phyloP scores from a whole-genome alignment of 2,888 invertebrate species.

The Dicycla oo region DNA sequence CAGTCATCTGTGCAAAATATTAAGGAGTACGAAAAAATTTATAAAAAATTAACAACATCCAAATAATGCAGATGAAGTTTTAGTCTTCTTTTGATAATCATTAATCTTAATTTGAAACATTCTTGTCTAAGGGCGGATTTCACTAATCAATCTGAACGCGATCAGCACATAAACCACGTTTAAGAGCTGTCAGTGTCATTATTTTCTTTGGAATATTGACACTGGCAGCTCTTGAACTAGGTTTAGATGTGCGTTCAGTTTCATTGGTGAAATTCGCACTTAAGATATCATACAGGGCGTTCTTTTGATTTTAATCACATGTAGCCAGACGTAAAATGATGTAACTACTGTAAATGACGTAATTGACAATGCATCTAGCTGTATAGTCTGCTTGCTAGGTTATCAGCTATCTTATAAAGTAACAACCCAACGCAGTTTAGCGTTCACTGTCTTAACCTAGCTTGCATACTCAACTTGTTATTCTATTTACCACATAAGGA shows the following conservation, averaged over 20 bases:
- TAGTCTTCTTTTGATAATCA: neutral
- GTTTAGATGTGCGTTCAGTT: too few species aligned
- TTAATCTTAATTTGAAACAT: too few species aligned
- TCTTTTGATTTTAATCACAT: slow-evolving; percentile 10
- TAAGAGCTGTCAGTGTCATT: too few species aligned
- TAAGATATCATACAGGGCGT: too few species aligned
- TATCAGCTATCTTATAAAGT: slow-evolving; percentile 6
- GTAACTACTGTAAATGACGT: slow-evolving; percentile 20
- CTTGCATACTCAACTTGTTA: slow-evolving; percentile 15
- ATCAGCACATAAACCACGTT: too few species aligned
- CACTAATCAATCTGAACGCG: too few species aligned
- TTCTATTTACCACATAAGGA: slow-evolving; percentile 54
- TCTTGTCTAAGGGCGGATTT: too few species aligned
- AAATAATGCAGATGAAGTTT: too few species aligned
- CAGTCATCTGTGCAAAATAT: slow-evolving; percentile 40
- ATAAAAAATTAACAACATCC: neutral
- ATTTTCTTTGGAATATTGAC: too few species aligned
- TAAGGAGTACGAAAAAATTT: neutral
- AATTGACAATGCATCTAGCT: neutral
- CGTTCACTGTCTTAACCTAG: neutral
- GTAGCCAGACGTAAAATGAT: neutral
- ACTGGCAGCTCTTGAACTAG: too few species aligned
- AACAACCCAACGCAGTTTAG: slow-evolving; percentile 13
- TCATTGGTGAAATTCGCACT: too few species aligned
- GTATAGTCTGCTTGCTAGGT: neutral